Percentiles rank a stretch among this genome's conserved stretches.
Conservation (phyloP, 2,113 vertebrate genomes). For the Calidris pygmaea region DNA sequence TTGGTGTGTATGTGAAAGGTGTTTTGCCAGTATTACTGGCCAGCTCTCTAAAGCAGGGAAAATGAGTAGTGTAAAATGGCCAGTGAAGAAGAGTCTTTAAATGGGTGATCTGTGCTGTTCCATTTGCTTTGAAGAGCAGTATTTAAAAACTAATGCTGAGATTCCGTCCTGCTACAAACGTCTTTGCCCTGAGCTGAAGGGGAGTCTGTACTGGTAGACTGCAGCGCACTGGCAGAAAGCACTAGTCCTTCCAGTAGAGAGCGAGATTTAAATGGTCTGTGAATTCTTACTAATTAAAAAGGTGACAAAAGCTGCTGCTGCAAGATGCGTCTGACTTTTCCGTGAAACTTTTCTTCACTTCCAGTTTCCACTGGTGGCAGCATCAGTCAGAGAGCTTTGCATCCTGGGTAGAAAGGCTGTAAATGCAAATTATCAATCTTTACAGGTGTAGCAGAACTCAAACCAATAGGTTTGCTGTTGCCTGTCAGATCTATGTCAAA, state of each 20-base stretch:
- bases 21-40: background rate
- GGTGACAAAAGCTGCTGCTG: background rate
- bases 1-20: background rate
- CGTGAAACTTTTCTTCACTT: background rate
- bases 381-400: background rate
- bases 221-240: background rate
- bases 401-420: background rate
- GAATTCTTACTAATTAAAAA: background rate
- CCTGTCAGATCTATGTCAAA: background rate
- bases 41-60: background rate
- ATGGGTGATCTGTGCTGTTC: background rate
- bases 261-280: background rate
- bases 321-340: background rate
- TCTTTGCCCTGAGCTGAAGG: background rate
- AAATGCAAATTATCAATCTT: background rate
- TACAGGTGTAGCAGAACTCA: background rate
- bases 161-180: background rate
- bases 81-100: background rate
- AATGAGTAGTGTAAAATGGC: background rate
- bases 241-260: background rate
- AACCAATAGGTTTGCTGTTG: background rate
- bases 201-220: background rate
- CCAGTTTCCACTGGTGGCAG: background rate
- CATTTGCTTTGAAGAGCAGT: background rate
- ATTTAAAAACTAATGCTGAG: background rate